These are phyloP conservation scores for Lasioglossum zephyrum DNA, from an alignment of 2,888 invertebrate genomes.

Conservation along the genomic window DNA sequence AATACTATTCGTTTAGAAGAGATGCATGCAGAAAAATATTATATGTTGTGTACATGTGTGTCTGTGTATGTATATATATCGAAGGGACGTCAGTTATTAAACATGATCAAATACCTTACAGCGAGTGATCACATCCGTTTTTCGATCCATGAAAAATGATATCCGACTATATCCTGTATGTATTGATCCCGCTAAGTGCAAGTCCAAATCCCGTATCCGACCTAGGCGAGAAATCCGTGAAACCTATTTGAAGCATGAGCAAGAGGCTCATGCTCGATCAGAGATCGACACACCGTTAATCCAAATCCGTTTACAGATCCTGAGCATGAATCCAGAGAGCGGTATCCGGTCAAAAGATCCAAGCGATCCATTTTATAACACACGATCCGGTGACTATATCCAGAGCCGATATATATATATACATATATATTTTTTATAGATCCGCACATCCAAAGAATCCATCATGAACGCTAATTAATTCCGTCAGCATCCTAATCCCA, in stretches of 20 bases:
- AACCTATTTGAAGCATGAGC: slow-evolving; percentile 65
- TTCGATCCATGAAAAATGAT: slow-evolving; percentile 67
- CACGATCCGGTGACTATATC: slow-evolving; percentile 66
- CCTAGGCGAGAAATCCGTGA: slow-evolving; percentile 72
- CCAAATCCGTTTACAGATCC: slow-evolving; percentile 65
- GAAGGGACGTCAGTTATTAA: slow-evolving; percentile 68
- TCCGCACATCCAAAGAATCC: slow-evolving; percentile 71
- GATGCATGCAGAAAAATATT: slow-evolving; percentile 70
- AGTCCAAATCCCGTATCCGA: slow-evolving; percentile 69
- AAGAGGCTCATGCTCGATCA: slow-evolving; percentile 45
- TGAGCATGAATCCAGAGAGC: slow-evolving; percentile 52
- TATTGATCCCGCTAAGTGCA: slow-evolving; percentile 61
- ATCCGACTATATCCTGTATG: slow-evolving; percentile 72
- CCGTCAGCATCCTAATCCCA: slow-evolving; percentile 70
- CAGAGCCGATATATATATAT: slow-evolving; percentile 54
- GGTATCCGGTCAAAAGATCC: slow-evolving; percentile 65
- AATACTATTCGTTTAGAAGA: slow-evolving; percentile 44
- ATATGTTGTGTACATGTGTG: slow-evolving; percentile 5
- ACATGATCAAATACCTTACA: slow-evolving; percentile 73
- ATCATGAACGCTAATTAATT: slow-evolving; percentile 72
- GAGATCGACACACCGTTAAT: slow-evolving; percentile 61
- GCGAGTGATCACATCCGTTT: slow-evolving; percentile 60
- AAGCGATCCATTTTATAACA: slow-evolving; percentile 61
- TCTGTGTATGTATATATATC: slow-evolving; percentile 27
- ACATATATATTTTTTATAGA: slow-evolving; percentile 12